Conservation (phyloP, 2,113 vertebrate genomes). For the Saguinus imperator region DNA sequence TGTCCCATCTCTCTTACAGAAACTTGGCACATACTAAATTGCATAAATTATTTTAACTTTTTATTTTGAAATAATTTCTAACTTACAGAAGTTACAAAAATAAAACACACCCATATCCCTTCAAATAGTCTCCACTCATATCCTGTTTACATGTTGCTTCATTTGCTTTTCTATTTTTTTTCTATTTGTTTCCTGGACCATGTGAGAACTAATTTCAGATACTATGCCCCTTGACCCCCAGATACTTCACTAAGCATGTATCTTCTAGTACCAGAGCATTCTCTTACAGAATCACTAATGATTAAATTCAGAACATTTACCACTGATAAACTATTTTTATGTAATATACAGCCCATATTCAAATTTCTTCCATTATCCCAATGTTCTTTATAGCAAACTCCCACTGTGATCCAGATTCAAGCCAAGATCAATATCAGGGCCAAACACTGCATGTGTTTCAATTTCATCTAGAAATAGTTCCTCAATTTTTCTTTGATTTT, state of each 20-base stretch:
- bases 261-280: conserved; percentile 1
- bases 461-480: conserved; percentile 41
- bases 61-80: conserved; percentile 43
- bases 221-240: not conserved
- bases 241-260: not conserved
- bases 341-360: not conserved
- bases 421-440: not conserved
- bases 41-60: not conserved
- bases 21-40: not conserved
- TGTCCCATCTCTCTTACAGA: not conserved
- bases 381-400: not conserved
- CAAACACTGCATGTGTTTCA: not conserved
- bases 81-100: conserved; percentile 37
- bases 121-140: not conserved
- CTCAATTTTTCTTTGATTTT: conserved; percentile 29
- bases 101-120: not conserved
- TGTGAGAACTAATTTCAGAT: not conserved
- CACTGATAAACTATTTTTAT: not conserved
- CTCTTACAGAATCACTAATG: conserved; percentile 33
- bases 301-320: not conserved
- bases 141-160: not conserved
- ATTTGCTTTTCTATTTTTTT: not conserved
- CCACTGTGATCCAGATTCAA: not conserved
- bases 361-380: conserved; percentile 29
- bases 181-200: not conserved